Percentiles rank a stretch among this genome's conserved stretches.
phyloP scores from a whole-genome alignment of 2,888 invertebrate species.

The Hyles lineata region DNA sequence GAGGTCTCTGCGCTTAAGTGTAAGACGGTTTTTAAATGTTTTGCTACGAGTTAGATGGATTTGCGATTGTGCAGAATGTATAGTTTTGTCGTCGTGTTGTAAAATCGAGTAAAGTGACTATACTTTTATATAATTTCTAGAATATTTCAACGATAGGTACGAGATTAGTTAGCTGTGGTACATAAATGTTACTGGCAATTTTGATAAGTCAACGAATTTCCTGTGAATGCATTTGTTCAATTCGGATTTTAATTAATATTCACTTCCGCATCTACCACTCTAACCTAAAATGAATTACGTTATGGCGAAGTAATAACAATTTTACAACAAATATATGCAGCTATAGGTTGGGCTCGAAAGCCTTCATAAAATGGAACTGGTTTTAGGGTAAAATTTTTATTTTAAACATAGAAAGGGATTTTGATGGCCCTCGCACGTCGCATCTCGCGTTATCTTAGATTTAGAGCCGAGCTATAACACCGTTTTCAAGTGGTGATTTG shows the following conservation, averaged over 20 bases:
- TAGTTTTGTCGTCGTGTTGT: too few species aligned
- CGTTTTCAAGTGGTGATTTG: conserved; percentile 57
- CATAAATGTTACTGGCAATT: too few species aligned
- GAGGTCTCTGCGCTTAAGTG: background rate
- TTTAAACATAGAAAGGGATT: conserved; percentile 84
- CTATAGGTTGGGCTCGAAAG: conserved; percentile 65
- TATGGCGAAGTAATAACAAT: conserved; percentile 67
- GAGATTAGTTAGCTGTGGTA: too few species aligned
- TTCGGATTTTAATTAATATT: too few species aligned
- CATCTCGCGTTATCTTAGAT: conserved; percentile 74
- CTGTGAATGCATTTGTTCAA: too few species aligned
- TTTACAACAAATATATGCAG: conserved; percentile 75
- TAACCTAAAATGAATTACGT: conserved; percentile 47
- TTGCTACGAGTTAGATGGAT: background rate
- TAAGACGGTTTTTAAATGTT: background rate
- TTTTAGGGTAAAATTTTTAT: conserved; percentile 82
- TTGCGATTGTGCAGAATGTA: too few species aligned
- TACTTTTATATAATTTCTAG: too few species aligned
- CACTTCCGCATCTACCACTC: too few species aligned
- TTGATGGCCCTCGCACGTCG: conserved; percentile 79
- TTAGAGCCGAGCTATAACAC: conserved; percentile 70
- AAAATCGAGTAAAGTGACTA: too few species aligned
- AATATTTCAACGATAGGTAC: too few species aligned
- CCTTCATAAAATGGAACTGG: conserved; percentile 72
- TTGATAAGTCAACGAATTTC: too few species aligned